Evolutionary conservation across 2,113 vertebrate species (phyloP), one percentile per base, ranked within the genome.

Genomic region (Phylloscopus trochiloides): DNA sequence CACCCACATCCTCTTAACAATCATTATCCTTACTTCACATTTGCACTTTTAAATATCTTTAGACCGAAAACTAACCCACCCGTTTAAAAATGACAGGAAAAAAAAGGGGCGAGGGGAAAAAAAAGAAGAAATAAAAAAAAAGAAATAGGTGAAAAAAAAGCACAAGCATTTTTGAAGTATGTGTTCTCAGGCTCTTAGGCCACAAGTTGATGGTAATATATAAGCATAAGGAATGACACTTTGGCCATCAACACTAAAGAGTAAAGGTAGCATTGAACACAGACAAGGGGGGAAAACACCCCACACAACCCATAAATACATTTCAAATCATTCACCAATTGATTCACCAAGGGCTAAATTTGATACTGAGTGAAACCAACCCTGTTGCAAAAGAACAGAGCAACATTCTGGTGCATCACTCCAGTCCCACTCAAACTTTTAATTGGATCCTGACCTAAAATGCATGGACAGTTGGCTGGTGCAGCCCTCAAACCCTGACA

Each of bases 1-100:
- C 91, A 92, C 84, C 90, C 96, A 97, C 97, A 88, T 97, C 87
- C 97, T 95, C 95, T 75, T 92, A 85, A 47, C 94, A 89, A 79
- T 79, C 94, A 76, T 38, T 94, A 85, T 59, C 48, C 68, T 93
- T 71, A 91, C 94, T 79, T 94, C 82, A 92, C 83, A 95, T 45
- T 62, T 94, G 54, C 72, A 74, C 76, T 86, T 82, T 95, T 95
- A 90, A 92, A 84, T 97, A 96, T 51, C 86, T 74, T 94, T 71
- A 97, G 78, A 80, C 22, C 4, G 17, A 77, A 54, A 90, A 74
- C 25, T 54, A 83, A 83, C 29, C 32, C 88, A 85, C 38, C 45
- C 52, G n/a, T 40, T 67, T 91, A 63, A 77, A 86, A 95, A 81
- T n/a, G 42, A 36, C 29, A 63, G n/a, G 13, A 17, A 57, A 63